Evolutionary conservation across 2,113 vertebrate genomes (phyloP).

Genomic region (Zosterops pallidus): DNA sequence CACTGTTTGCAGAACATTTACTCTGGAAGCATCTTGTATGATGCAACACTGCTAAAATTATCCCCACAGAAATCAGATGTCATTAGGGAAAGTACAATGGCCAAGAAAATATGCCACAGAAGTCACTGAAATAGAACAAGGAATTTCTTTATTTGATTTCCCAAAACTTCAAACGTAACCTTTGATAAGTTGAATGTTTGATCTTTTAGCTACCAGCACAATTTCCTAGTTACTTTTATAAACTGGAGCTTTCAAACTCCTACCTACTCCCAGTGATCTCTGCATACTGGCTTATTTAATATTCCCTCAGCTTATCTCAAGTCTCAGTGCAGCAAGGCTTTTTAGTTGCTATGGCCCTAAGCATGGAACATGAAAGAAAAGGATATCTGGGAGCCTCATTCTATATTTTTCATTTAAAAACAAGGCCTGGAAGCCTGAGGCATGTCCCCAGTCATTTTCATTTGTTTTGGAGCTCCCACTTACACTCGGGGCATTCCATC

Average conservation of each 20-base stretch:
- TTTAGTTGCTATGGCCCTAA: conserved; percentile 58
- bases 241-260: conserved; percentile 50
- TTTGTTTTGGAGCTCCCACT: not conserved
- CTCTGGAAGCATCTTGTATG: not conserved
- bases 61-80: not conserved
- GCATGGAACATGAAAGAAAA: conserved; percentile 53
- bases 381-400: conserved; percentile 25
- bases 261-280: conserved; percentile 42
- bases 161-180: conserved; percentile 58
- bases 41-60: not conserved
- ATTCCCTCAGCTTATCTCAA: conserved; percentile 55
- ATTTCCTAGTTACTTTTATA: conserved; percentile 60
- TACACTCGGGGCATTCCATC: not conserved
- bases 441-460: not conserved
- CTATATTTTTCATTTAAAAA: conserved; percentile 36
- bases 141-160: conserved; percentile 44
- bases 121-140: conserved; percentile 18
- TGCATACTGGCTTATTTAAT: conserved; percentile 53
- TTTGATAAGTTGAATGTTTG: conserved; percentile 57
- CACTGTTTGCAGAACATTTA: conserved; percentile 11
- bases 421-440: not conserved
- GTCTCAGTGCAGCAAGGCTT: conserved; percentile 40
- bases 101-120: not conserved
- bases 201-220: conserved; percentile 62
- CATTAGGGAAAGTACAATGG: not conserved